These are phyloP conservation scores for Trichomycterus rosablanca DNA, from an alignment of 2,113 vertebrate genomes.

Conservation along the genomic window DNA sequence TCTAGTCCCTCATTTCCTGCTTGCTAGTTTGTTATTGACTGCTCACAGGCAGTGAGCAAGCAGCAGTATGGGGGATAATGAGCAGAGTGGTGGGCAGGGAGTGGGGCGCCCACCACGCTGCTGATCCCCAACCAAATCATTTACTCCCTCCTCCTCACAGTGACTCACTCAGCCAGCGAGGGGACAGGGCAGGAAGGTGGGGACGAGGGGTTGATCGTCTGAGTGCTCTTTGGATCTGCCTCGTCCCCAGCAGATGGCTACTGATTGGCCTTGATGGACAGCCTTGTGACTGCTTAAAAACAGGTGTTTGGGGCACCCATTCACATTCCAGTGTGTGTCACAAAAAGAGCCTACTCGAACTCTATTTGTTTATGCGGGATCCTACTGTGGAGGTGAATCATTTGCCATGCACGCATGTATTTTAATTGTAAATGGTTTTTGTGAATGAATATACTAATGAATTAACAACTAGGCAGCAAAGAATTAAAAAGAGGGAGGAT, in stretches of 20 bases:
- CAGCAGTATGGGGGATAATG: conserved; percentile 46
- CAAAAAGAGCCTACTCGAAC: not conserved
- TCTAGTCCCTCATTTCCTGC: conserved; percentile 36
- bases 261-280: conserved; percentile 36
- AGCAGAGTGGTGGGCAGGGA: conserved; percentile 33
- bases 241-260: conserved; percentile 21
- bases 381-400: not conserved
- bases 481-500: too few species aligned
- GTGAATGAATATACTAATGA: not conserved
- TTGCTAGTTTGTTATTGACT: conserved; percentile 47
- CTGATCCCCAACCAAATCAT: conserved; percentile 37
- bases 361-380: not conserved
- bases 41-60: conserved; percentile 45
- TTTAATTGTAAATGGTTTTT: not conserved
- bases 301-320: conserved; percentile 31
- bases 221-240: not conserved
- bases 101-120: conserved; percentile 32
- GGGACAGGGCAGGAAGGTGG: conserved; percentile 1
- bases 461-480: not conserved
- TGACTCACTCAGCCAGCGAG: conserved; percentile 31
- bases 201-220: conserved; percentile 23
- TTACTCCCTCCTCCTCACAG: conserved; percentile 6
- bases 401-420: not conserved
- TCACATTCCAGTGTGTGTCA: conserved; percentile 1
- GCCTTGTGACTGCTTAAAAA: conserved; percentile 22